These are phyloP conservation scores for Cheilosia grossa DNA, from an alignment of 2,888 invertebrate species.

Conservation along the genomic window DNA sequence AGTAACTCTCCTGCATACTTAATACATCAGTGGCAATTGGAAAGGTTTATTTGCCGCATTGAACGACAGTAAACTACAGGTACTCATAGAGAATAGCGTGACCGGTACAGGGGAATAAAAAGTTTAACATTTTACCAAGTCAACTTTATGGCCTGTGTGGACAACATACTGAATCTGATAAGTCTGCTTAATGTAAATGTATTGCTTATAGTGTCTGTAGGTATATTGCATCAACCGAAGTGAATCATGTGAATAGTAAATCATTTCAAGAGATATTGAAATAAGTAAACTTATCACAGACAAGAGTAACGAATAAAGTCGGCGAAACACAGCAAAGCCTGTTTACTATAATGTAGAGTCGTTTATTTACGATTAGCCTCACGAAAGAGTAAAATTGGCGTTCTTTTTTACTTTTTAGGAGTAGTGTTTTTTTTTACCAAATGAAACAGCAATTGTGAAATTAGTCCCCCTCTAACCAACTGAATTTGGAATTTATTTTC, in stretches of 20 bases:
- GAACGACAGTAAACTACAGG: slow-evolving; percentile 15
- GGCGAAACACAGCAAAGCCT: too few species aligned
- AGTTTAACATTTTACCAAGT: slow-evolving; percentile 51
- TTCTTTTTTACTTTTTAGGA: too few species aligned
- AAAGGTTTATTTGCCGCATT: slow-evolving; percentile 67
- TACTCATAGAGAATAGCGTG: background rate
- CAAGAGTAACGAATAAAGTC: too few species aligned
- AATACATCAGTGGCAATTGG: slow-evolving; percentile 68
- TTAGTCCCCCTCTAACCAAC: too few species aligned
- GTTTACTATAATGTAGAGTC: too few species aligned
- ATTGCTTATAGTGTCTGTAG: background rate
- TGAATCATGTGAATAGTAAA: slow-evolving; percentile 1
- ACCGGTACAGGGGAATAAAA: slow-evolving; percentile 64
- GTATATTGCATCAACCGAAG: background rate
- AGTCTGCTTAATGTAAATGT: slow-evolving; percentile 37
- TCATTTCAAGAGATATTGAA: slow-evolving; percentile 29
- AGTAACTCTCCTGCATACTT: slow-evolving; percentile 67
- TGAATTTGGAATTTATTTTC: too few species aligned
- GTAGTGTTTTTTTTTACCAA: too few species aligned
- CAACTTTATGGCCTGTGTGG: slow-evolving; percentile 56
- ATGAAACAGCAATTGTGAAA: too few species aligned
- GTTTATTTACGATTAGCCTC: too few species aligned
- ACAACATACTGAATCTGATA: slow-evolving; percentile 32
- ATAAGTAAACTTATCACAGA: too few species aligned
- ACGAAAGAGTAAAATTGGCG: too few species aligned